phyloP scores from a whole-genome alignment of 2,888 invertebrate species.

The Atherix ibis region DNA sequence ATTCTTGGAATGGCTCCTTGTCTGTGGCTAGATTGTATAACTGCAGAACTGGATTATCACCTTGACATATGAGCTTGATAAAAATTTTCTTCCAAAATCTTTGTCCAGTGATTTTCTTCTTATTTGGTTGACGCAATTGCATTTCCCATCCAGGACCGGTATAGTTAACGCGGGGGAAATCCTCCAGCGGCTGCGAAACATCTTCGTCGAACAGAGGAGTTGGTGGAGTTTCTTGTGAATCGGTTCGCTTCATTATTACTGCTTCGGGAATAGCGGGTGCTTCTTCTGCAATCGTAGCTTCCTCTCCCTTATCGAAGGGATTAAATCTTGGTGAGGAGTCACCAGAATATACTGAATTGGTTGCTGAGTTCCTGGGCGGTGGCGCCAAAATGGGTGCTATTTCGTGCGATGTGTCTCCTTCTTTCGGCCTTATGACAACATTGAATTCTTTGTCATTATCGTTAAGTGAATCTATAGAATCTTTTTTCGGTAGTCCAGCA shows the following conservation, averaged over 20 bases:
- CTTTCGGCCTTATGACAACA: slow-evolving; percentile 52
- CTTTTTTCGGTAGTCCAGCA: slow-evolving; percentile 34
- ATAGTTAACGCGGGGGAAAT: slow-evolving; percentile 68
- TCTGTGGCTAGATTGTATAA: slow-evolving; percentile 68
- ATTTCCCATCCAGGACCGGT: slow-evolving; percentile 88
- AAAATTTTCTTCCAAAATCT: slow-evolving; percentile 96
- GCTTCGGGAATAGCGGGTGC: slow-evolving; percentile 21
- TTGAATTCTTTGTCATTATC: slow-evolving; percentile 64
- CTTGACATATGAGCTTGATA: slow-evolving; percentile 61
- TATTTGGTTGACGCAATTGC: slow-evolving; percentile 87
- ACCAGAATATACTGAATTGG: slow-evolving; percentile 18
- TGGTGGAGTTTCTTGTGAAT: slow-evolving; percentile 69
- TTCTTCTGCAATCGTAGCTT: slow-evolving; percentile 20
- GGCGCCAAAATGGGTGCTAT: slow-evolving; percentile 62
- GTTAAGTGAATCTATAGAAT: slow-evolving; percentile 51
- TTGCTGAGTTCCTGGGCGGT: slow-evolving; percentile 24
- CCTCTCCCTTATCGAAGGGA: slow-evolving; percentile 53
- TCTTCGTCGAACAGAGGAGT: slow-evolving; percentile 91
- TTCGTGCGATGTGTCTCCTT: slow-evolving; percentile 26
- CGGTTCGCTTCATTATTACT: slow-evolving; percentile 34
- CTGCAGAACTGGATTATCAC: slow-evolving; percentile 73
- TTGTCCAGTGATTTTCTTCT: slow-evolving; percentile 90
- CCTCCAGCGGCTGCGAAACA: slow-evolving; percentile 77
- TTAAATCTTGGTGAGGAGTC: slow-evolving; percentile 55
- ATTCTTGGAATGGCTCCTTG: slow-evolving; percentile 87